A percentile compares a stretch with the other conserved stretches of the same genome.
phyloP scores from a whole-genome alignment of 2,113 vertebrate genomes.

The Rana temporaria region DNA sequence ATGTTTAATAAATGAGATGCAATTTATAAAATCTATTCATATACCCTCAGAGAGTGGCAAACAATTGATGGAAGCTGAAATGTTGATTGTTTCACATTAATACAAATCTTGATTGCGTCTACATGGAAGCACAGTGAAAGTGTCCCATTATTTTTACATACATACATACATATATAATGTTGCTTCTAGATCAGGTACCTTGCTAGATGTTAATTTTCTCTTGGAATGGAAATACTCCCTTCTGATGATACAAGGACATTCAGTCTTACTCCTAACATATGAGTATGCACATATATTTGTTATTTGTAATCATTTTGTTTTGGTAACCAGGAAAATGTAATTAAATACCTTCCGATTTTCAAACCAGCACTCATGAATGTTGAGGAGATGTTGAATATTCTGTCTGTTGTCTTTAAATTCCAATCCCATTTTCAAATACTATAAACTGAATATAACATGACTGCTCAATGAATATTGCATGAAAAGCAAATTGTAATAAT shows the following conservation, averaged over 20 bases:
- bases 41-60: background rate
- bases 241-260: background rate
- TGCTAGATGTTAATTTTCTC: constrained; percentile 27
- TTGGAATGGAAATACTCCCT: background rate
- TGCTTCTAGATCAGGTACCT: background rate
- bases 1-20: background rate
- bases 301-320: constrained; percentile 14
- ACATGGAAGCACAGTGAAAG: background rate
- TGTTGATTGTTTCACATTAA: constrained; percentile 9
- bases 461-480: too few species aligned
- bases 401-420: background rate
- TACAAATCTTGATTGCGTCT: constrained; percentile 9
- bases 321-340: constrained; percentile 17
- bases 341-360: constrained; percentile 8
- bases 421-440: background rate
- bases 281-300: constrained; percentile 16
- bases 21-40: background rate
- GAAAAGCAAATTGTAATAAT: too few species aligned
- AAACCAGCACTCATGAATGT: background rate
- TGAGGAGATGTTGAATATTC: background rate
- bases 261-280: constrained; percentile 1
- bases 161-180: constrained; percentile 8
- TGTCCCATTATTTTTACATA: constrained; percentile 1
- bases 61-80: background rate
- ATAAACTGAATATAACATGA: background rate